Evolutionary conservation across 2,888 invertebrate genomes (phyloP).

Genomic region (Synanthedon vespiformis): DNA sequence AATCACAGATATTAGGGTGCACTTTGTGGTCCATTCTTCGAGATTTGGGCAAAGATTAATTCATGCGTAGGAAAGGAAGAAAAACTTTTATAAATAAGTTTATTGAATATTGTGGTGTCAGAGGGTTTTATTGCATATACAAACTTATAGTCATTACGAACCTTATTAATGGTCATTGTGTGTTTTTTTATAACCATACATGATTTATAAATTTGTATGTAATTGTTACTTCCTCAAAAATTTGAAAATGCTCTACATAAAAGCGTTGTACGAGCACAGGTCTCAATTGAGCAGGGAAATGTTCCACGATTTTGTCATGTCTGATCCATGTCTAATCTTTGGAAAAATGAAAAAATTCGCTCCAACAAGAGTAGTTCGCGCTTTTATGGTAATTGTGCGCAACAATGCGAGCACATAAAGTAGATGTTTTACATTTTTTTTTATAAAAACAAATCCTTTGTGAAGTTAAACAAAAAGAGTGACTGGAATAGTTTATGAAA

Average conservation of each 20-base stretch:
- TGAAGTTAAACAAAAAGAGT: neutral
- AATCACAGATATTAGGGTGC: conserved; percentile 28
- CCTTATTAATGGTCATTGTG: too few relatives aligned
- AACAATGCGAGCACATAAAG: conserved; percentile 18
- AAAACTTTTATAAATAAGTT: neutral
- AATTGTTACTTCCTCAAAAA: too few relatives aligned
- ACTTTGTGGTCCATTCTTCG: conserved; percentile 15
- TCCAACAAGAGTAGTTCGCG: conserved; percentile 7
- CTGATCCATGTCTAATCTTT: too few relatives aligned
- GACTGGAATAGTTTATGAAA: neutral
- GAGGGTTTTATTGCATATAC: too few relatives aligned
- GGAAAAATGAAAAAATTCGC: conserved; percentile 5
- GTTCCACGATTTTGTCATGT: too few relatives aligned
- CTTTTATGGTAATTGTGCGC: conserved; percentile 37
- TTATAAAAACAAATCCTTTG: neutral
- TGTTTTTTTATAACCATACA: too few relatives aligned
- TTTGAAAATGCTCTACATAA: too few relatives aligned
- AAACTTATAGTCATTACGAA: too few relatives aligned
- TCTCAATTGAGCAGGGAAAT: too few relatives aligned
- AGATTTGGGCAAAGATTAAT: conserved; percentile 9
- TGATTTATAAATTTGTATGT: too few relatives aligned
- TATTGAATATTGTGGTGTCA: too few relatives aligned
- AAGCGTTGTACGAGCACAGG: too few relatives aligned
- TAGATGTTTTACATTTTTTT: conserved; percentile 19
- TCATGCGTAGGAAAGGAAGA: neutral